These are phyloP conservation scores for Neolamprologus kungweensis DNA, from an alignment of 2,113 vertebrate genomes.

Conservation along the genomic window DNA sequence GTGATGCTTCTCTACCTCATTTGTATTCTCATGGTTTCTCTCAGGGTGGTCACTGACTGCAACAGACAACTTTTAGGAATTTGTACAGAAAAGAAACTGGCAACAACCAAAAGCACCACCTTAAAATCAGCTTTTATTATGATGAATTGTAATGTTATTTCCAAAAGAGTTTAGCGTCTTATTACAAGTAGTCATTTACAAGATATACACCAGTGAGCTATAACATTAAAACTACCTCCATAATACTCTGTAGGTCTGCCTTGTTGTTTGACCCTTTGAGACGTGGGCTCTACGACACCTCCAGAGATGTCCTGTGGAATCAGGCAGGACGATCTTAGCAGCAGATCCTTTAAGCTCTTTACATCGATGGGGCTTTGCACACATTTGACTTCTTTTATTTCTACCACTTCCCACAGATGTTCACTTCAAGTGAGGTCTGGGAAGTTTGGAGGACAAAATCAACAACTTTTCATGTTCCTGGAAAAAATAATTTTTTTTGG, in stretches of 20 bases:
- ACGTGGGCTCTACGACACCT: background rate
- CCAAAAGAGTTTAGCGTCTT: background rate
- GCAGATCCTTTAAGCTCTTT: background rate
- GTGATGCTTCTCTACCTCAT: conserved; percentile 9
- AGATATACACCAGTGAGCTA: background rate
- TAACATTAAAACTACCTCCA: background rate
- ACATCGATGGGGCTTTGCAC: background rate
- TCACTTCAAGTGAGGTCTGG: background rate
- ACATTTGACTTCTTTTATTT: background rate
- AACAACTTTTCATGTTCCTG: background rate
- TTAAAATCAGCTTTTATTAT: background rate
- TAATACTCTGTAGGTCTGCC: background rate
- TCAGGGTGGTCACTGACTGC: conserved; percentile 18
- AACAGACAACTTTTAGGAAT: conserved; percentile 14
- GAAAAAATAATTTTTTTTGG: rapidly evolving
- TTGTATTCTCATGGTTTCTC: conserved; percentile 13
- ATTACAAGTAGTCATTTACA: background rate
- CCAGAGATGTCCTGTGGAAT: background rate
- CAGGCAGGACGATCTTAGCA: background rate
- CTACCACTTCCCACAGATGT: background rate
- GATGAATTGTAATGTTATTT: background rate
- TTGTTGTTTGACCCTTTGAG: background rate
- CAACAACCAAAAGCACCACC: background rate
- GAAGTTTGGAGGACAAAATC: background rate
- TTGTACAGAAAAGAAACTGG: background rate